Base-by-base conservation (phyloP, 92 coral and sea anemone species). In the Phenganax marumi region DNA sequence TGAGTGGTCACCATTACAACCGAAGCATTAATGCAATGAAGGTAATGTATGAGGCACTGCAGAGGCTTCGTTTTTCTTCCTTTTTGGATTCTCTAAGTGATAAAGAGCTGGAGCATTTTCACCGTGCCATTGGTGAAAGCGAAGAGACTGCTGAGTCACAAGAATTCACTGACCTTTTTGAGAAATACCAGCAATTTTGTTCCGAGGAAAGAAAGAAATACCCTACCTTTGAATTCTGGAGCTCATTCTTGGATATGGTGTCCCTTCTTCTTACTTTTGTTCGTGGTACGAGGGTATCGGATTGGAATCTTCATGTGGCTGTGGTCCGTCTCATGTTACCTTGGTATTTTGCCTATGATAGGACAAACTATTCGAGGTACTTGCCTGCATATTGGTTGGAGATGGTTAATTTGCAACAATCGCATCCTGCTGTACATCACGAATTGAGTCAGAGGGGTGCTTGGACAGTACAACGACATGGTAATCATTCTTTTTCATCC, bases 291-390 rank as follows among this genome's bases (percentile, higher is more conserved):
- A 58, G 75, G 76, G 84, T 73, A 73, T 81, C 75, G 55, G 76
- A 75, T 60, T 75, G 87, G 62, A 24, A 64, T 16, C 87, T 84
- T 8, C 87, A 84, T 12, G 81, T 84, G 21, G 83, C 43, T 1
- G 73, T 25, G 56, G 63, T 84, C 83, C 57, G 70, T 61, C 24
- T 2, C 50, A 73, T 84, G 84, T 71, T 83, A 47, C 86, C 87
- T 8, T 77, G 84, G 87, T 76, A 63, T 52, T 77, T 84, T 64
- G 84, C 87, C 7, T 84, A 84, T 50, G 87, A 85, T 19, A 82
- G 79, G 57, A 52, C 52, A 12, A 85, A 77, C 47, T 85, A 74
- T 51, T 47, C 85, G 8, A 69, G 85, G 69, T 77, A 54, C n/a
- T n/a, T n/a, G n/a, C n/a, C n/a, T n/a, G n/a, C n/a, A n/a, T n/a